A percentile compares a stretch with the other conserved stretches of the same genome.
phyloP scores from a whole-genome alignment of 2,113 vertebrate species.

The Percopsis transmontana region DNA sequence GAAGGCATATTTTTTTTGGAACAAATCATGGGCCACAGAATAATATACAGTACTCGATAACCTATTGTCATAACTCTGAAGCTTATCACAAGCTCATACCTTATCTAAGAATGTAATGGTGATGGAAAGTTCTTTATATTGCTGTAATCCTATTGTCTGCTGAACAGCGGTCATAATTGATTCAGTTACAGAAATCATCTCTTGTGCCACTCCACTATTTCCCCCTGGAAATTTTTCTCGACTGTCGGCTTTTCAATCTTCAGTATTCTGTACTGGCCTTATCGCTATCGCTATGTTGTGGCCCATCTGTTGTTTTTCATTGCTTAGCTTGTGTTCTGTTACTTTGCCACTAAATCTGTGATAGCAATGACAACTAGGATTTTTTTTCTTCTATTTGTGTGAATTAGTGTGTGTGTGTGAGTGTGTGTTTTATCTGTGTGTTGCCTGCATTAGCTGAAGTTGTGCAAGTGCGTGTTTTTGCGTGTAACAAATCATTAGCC shows the following conservation, averaged over 20 bases:
- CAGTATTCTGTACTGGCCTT: constrained; percentile 44
- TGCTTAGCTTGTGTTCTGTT: constrained; percentile 57
- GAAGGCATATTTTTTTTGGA: too few relatives aligned
- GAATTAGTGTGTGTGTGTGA: constrained; percentile 10
- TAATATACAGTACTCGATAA: constrained; percentile 40
- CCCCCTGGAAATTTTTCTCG: constrained; percentile 35
- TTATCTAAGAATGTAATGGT: constrained; percentile 31
- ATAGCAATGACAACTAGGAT: constrained; percentile 45
- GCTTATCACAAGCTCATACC: constrained; percentile 46
- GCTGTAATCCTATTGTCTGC: constrained; percentile 35
- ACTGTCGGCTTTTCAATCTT: constrained; percentile 30
- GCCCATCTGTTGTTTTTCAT: constrained; percentile 68
- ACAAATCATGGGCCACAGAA: too few relatives aligned
- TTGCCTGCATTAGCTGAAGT: not conserved
- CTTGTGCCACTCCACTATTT: constrained; percentile 27
- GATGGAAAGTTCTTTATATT: constrained; percentile 29
- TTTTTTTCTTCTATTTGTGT: constrained; percentile 13
- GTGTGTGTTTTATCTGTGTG: constrained; percentile 1
- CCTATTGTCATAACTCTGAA: constrained; percentile 47
- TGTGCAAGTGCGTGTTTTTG: constrained; percentile 17
- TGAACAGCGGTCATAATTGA: constrained; percentile 38
- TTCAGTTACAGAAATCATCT: constrained; percentile 54
- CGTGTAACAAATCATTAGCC: constrained; percentile 51
- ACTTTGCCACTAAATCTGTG: constrained; percentile 55
- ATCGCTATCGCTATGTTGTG: constrained; percentile 40